Conservation (phyloP, 1,140 invertebrate genomes). For the Chrysopa pallens region DNA sequence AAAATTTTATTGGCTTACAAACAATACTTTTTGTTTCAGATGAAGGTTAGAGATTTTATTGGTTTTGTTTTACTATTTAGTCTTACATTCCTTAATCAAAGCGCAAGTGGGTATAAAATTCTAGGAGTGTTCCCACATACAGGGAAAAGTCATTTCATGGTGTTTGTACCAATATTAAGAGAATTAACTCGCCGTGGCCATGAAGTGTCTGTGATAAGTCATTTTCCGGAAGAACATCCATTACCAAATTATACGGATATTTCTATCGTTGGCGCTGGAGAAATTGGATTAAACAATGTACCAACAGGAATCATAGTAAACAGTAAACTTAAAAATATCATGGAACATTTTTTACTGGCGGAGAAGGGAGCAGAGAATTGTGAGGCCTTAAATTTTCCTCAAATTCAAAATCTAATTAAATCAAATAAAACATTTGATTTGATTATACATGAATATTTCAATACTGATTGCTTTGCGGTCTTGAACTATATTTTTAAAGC, state of each 20-base stretch:
- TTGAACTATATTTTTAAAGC: constrained; percentile 37
- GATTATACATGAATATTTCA: constrained; percentile 44
- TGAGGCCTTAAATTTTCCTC: constrained; percentile 24
- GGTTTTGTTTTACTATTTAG: too few relatives aligned
- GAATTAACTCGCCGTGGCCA: constrained; percentile 45
- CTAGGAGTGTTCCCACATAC: constrained; percentile 45
- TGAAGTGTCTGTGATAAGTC: constrained; percentile 47
- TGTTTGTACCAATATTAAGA: constrained; percentile 42
- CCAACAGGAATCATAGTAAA: background rate
- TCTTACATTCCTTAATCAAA: too few relatives aligned
- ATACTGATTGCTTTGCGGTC: constrained; percentile 43
- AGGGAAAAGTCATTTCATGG: constrained; percentile 53
- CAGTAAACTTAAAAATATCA: background rate
- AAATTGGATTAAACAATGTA: constrained; percentile 13
- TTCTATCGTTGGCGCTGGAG: constrained; percentile 19
- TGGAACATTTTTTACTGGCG: too few relatives aligned
- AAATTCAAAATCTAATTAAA: constrained; percentile 28
- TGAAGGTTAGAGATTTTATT: too few relatives aligned
- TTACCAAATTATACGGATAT: constrained; percentile 37
- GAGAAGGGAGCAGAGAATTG: constrained; percentile 17
- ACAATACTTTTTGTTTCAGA: too few relatives aligned
- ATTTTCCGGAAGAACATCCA: constrained; percentile 33
- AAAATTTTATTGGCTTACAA: too few relatives aligned
- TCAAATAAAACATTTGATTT: constrained; percentile 33
- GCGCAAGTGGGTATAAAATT: constrained; percentile 20